These are phyloP conservation scores for Forbesichthys agassizii DNA, from an alignment of 2,113 vertebrate genomes.

Conservation along the genomic window DNA sequence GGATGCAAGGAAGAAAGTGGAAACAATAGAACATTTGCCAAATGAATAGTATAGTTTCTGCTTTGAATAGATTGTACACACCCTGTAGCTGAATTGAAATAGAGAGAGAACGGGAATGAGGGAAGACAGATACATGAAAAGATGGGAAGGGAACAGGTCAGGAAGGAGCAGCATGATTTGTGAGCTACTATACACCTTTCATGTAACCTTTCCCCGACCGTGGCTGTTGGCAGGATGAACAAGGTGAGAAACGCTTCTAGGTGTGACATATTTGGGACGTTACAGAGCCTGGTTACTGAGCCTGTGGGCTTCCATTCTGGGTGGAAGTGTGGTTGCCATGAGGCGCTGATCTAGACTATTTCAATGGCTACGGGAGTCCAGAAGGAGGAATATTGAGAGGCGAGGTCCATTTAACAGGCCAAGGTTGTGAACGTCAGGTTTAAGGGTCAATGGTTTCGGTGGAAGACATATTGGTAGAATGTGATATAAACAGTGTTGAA, in stretches of 20 bases:
- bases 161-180: slow-evolving; percentile 32
- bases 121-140: slow-evolving; percentile 1
- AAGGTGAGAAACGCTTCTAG: slow-evolving; percentile 44
- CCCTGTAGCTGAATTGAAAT: slow-evolving; percentile 4
- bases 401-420: slow-evolving; percentile 37
- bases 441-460: slow-evolving; percentile 32
- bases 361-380: slow-evolving; percentile 19
- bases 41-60: slow-evolving; percentile 16
- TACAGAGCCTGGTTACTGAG: slow-evolving; percentile 37
- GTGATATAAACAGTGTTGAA: slow-evolving; percentile 58
- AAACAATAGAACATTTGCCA: too few relatives aligned
- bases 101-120: background rate
- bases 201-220: slow-evolving; percentile 41
- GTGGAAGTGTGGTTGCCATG: slow-evolving; percentile 48
- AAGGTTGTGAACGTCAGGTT: slow-evolving; percentile 35
- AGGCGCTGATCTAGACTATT: slow-evolving; percentile 54
- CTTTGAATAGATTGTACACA: slow-evolving; percentile 31
- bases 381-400: slow-evolving; percentile 38
- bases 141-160: slow-evolving; percentile 26
- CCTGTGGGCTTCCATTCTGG: slow-evolving; percentile 47
- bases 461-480: slow-evolving; percentile 49
- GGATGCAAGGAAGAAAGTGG: background rate
- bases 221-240: slow-evolving; percentile 21
- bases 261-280: slow-evolving; percentile 54
- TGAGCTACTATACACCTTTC: slow-evolving; percentile 24